These are phyloP conservation scores for Mormyrus proboscirostris DNA, from an alignment of 2,797 vertebrate genomes.

Conservation along the genomic window DNA sequence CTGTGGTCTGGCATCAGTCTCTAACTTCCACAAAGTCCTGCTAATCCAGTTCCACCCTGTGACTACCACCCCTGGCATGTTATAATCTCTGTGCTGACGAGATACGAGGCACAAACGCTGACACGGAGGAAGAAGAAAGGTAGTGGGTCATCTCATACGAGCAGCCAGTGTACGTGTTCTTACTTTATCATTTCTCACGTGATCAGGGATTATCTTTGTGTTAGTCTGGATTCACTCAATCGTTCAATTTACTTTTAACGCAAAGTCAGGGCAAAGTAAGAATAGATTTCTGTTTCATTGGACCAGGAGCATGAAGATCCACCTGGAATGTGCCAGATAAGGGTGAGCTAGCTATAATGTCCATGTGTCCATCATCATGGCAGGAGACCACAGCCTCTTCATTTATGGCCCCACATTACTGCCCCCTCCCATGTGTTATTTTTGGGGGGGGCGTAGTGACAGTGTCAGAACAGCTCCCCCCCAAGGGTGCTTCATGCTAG, in stretches of 20 bases:
- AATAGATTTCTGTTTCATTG: not conserved
- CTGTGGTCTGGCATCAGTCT: not conserved
- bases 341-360: not conserved
- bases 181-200: not conserved
- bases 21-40: not conserved
- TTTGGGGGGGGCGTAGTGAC: not conserved
- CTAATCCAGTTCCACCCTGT: not conserved
- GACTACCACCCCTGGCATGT: constrained; percentile 1
- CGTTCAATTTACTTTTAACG: not conserved
- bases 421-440: not conserved
- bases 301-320: not conserved
- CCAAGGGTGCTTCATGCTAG: not conserved
- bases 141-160: not conserved
- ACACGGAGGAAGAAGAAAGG: not conserved
- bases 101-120: not conserved
- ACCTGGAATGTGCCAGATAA: not conserved
- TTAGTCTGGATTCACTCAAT: not conserved
- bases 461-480: not conserved
- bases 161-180: not conserved
- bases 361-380: not conserved
- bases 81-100: not conserved
- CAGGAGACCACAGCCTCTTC: not conserved
- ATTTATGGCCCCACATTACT: not conserved
- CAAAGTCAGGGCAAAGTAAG: not conserved
- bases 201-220: not conserved